Conservation (phyloP, 2,113 vertebrate genomes). For the Syrrhaptes paradoxus region DNA sequence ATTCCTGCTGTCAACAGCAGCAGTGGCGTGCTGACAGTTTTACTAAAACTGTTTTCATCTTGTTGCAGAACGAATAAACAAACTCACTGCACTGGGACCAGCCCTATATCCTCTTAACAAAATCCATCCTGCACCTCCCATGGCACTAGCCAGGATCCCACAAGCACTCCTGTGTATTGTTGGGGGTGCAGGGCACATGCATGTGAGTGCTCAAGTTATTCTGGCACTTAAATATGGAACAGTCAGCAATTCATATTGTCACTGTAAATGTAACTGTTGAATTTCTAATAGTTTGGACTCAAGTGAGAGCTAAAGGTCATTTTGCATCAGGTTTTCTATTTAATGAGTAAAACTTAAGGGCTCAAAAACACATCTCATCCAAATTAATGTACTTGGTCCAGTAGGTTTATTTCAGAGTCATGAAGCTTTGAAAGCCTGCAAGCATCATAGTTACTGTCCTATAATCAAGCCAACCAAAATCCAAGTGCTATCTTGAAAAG, state of each 20-base stretch:
- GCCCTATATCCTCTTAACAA: neutral
- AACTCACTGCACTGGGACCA: neutral
- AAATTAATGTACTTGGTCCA: neutral
- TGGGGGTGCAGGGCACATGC: fast-evolving
- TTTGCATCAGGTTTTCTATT: conserved; percentile 24
- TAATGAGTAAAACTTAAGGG: neutral
- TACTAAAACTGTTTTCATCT: conserved; percentile 13
- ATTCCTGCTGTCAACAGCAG: neutral
- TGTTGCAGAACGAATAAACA: conserved; percentile 1
- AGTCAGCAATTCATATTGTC: neutral
- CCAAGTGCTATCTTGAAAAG: neutral
- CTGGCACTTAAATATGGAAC: neutral
- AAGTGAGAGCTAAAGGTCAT: neutral
- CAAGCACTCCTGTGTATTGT: neutral
- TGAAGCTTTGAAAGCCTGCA: neutral
- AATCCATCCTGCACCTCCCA: neutral
- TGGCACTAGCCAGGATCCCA: neutral
- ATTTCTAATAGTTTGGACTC: neutral
- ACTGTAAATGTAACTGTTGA: neutral
- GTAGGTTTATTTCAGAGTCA: neutral
- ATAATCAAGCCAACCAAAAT: neutral
- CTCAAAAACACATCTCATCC: neutral
- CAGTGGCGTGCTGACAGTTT: neutral
- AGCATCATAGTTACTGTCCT: neutral
- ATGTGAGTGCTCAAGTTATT: neutral